phyloP scores from a whole-genome alignment of 2,113 vertebrate species.

The Hepsetus odoe region DNA sequence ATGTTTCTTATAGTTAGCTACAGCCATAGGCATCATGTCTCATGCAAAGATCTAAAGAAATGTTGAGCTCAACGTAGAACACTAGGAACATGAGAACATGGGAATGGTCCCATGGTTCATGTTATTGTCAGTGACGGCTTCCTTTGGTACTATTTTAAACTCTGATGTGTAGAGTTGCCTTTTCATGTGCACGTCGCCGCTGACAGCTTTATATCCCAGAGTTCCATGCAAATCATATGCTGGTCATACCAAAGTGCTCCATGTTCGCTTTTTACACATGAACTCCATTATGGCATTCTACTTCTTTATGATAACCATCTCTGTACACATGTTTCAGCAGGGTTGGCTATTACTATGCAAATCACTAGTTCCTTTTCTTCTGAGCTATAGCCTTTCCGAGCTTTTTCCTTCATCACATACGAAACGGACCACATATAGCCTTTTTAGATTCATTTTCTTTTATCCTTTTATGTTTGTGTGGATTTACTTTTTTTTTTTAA shows the following conservation, averaged over 20 bases:
- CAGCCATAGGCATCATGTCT: too few relatives aligned
- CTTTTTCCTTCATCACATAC: background rate
- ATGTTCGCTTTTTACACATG: too few relatives aligned
- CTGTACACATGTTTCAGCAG: background rate
- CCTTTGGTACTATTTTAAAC: too few relatives aligned
- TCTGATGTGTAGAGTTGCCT: background rate
- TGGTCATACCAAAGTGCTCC: background rate
- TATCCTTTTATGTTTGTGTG: background rate
- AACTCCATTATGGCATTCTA: background rate
- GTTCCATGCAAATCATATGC: background rate
- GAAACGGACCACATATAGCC: too few relatives aligned
- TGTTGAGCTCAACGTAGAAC: too few relatives aligned
- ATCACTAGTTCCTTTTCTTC: background rate
- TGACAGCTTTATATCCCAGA: background rate
- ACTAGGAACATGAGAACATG: too few relatives aligned
- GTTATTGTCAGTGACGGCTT: too few relatives aligned
- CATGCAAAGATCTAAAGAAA: too few relatives aligned
- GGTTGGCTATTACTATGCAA: conserved; percentile 3
- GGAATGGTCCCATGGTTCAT: too few relatives aligned
- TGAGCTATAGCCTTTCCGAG: background rate
- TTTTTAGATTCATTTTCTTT: background rate
- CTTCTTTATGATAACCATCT: background rate
- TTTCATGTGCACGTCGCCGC: background rate
- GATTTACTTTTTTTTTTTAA: too few relatives aligned
- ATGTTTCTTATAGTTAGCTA: too few relatives aligned